Percentiles rank a stretch among this genome's conserved stretches.
phyloP scores from a whole-genome alignment of 2,888 invertebrate species.

The Oscheius sp. region DNA sequence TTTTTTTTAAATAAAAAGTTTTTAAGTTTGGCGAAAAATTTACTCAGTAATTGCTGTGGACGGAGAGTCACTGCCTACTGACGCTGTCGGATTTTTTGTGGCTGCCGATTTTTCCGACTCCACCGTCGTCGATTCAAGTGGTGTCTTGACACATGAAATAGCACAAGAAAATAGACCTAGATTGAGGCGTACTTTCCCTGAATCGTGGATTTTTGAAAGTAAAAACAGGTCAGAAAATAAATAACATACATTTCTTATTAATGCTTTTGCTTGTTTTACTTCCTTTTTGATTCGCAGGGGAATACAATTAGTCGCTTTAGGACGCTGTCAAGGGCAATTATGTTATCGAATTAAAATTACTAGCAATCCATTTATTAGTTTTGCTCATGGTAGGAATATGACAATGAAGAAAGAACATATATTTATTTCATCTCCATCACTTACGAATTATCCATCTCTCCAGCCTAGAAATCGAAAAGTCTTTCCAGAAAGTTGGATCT shows the following conservation, averaged over 20 bases:
- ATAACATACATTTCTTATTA: not conserved
- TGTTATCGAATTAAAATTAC: too few relatives aligned
- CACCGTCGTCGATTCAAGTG: too few relatives aligned
- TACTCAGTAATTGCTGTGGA: not conserved
- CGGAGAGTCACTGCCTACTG: not conserved
- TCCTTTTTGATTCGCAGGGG: not conserved
- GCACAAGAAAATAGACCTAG: too few relatives aligned
- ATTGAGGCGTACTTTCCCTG: not conserved
- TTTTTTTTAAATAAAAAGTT: too few relatives aligned
- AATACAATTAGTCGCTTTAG: not conserved
- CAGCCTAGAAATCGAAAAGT: not conserved
- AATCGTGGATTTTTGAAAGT: not conserved
- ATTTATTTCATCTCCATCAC: not conserved
- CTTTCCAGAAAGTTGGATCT: slow-evolving; percentile 21
- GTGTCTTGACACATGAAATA: too few relatives aligned
- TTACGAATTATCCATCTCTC: slow-evolving; percentile 43
- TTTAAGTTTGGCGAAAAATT: too few relatives aligned
- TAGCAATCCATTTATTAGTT: too few relatives aligned
- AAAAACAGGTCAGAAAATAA: not conserved
- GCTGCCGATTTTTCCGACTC: too few relatives aligned
- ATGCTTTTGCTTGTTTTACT: not conserved
- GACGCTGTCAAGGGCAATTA: too few relatives aligned
- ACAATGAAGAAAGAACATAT: too few relatives aligned
- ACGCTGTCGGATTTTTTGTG: not conserved
- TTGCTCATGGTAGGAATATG: too few relatives aligned